Evolutionary conservation across 2,797 vertebrate species (phyloP).

Genomic region (Periparus ater): DNA sequence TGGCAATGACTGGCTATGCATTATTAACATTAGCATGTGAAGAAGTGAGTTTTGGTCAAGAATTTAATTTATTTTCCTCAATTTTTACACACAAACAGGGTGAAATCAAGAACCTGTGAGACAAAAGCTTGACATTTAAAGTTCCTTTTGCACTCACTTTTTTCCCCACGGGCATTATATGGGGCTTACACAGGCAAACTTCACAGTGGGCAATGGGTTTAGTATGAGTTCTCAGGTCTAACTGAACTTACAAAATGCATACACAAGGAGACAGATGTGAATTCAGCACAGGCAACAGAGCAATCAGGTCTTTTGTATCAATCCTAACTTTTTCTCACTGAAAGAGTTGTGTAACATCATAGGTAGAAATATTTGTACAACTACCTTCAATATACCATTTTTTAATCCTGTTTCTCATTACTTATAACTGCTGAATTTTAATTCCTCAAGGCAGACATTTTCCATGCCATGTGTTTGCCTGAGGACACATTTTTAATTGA

Average conservation of each 20-base stretch:
- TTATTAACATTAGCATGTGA: background rate
- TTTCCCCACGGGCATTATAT: background rate
- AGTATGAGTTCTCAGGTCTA: background rate
- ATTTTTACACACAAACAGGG: background rate
- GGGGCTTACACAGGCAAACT: background rate
- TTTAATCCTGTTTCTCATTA: background rate
- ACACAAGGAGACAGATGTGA: background rate
- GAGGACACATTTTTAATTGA: constrained; percentile 50
- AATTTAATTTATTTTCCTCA: background rate
- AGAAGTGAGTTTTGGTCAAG: background rate
- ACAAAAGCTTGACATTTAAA: background rate
- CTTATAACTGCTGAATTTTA: background rate
- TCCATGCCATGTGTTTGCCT: constrained; percentile 4
- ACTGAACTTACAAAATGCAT: background rate
- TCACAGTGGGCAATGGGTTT: background rate
- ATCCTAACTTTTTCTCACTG: background rate
- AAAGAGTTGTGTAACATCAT: background rate
- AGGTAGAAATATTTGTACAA: background rate
- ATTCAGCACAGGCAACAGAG: background rate
- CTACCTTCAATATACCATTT: background rate
- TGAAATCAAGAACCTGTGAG: background rate
- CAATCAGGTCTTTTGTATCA: background rate
- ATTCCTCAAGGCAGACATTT: background rate
- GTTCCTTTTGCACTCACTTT: background rate
- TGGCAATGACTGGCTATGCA: background rate